Base-by-base conservation (phyloP, 2,888 invertebrate species). In the Endotricha flammealis region DNA sequence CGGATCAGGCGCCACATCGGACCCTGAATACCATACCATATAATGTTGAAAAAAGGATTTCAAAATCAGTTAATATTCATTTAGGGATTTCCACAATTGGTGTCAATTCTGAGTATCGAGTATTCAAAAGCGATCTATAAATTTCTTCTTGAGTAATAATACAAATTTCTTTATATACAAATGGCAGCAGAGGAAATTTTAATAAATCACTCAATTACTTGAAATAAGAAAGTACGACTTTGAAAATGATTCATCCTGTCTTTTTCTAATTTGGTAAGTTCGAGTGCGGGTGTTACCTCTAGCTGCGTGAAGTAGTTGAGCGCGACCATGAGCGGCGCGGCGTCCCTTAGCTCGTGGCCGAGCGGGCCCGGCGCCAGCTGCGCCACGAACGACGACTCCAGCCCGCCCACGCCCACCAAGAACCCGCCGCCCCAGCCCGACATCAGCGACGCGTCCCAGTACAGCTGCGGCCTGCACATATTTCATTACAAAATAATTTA, bases 1-100 rank as follows among this genome's bases (percentile, higher is more conserved):
- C 97, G 89, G 46, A 97, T 93, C 68, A 93, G 90, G 33, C 91
- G 90, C 95, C 95, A 96, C 91, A 96, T 91, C 13, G 96, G 95
- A 32, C 96, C 96, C 92, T 93, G 71, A n/a, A n/a, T n/a, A n/a
- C n/a, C n/a, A n/a, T n/a, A n/a, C 3, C 2, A 11, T 1, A 3
- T 31, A 4, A n/a, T 27, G 4, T 16, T 6, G 17, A n/a, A 7
- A 12, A 11, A 16, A 16, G 29, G 29, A 29, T 7, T 17, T 6
- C 9, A n/a, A 0, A 65, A 92, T 6, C 11, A 25, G 23, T n/a
- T n/a, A n/a, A n/a, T n/a, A n/a, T n/a, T n/a, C n/a, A n/a, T n/a
- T n/a, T n/a, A n/a, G n/a, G n/a, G n/a, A n/a, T n/a, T n/a, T n/a
- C n/a, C n/a, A n/a, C n/a, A n/a, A n/a, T n/a, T n/a, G n/a, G n/a